Conservation (phyloP, 2,888 invertebrate genomes). For the Nomada flava region DNA sequence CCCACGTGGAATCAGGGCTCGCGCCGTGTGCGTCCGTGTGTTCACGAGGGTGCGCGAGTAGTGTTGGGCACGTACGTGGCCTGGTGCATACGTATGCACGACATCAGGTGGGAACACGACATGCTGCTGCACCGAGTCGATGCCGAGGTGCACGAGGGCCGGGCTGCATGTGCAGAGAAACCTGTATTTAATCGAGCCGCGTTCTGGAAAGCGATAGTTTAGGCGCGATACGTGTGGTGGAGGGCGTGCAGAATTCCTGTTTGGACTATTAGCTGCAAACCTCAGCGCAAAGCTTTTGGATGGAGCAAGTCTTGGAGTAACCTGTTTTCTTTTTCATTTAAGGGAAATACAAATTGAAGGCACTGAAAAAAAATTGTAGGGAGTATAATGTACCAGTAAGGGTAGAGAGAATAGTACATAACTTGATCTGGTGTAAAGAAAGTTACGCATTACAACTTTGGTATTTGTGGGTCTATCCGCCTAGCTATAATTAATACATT, state of each 20-base stretch:
- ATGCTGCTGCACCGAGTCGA: constrained; percentile 64
- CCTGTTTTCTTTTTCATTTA: background rate
- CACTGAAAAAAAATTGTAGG: too few relatives aligned
- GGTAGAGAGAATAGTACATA: too few relatives aligned
- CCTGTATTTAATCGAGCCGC: constrained; percentile 62
- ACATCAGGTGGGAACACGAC: constrained; percentile 70
- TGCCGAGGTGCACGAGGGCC: constrained; percentile 58
- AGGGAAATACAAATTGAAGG: too few relatives aligned
- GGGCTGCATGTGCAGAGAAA: constrained; percentile 54
- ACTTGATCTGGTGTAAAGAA: too few relatives aligned
- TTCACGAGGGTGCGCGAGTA: background rate
- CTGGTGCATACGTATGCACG: constrained; percentile 45
- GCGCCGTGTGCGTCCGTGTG: background rate
- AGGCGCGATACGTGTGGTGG: constrained; percentile 56
- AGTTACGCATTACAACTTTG: too few relatives aligned
- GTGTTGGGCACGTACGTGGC: constrained; percentile 5
- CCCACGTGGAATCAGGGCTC: constrained; percentile 49
- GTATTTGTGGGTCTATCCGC: too few relatives aligned
- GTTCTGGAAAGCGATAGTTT: constrained; percentile 62
- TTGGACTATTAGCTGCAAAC: background rate
- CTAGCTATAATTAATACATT: too few relatives aligned
- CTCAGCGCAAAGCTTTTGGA: constrained; percentile 13
- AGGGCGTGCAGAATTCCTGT: constrained; percentile 14
- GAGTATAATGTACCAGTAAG: too few relatives aligned
- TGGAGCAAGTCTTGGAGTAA: too few relatives aligned